Base-by-base conservation (phyloP, 2,797 vertebrate species). In the Scyliorhinus canicula region DNA sequence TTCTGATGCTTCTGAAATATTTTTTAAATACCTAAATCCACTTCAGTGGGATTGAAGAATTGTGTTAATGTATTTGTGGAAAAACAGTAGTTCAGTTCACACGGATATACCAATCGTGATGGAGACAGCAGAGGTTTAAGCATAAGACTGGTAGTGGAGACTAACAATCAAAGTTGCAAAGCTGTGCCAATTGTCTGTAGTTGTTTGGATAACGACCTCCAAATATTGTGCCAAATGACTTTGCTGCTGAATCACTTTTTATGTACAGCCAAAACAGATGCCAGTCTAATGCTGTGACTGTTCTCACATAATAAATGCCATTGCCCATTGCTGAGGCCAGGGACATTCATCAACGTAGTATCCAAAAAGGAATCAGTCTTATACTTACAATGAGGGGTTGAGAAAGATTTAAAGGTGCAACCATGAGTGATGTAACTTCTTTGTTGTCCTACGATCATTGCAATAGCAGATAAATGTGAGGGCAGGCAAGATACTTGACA, bases 171-270 rank as follows among this genome's bases (percentile, higher is more conserved):
- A 40, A 16, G 44, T 93, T 71, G 16, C 47, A 94, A 14, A 74
- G 21, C 16, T 9, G 93, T 12, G 67, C 93, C 28, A 94, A 71
- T 55, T 28, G 12, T 55, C 67, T 74, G 67, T 55, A 74, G 67
- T 94, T 74, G 7, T 65, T 94, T 71, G 67, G 67, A 74, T 52
- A 50, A 52, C 31, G 44, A 71, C 55, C 31, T 71, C 47, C 7
- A 94, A 35, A 52, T 94, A 55, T 69, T 94, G 65, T 50, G 93
- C 44, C 88, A 91, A 91, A 63, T 65, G 60, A 9, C 60, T 91
- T 91, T 91, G 88, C 35, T 91, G 57, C 35, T 91, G 57, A 65
- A 63, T 63, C 57, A 44, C 35, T 63, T 91, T 91, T 63, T 40
- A 52, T 71, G 67, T 71, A 71, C 28, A 74, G 67, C 67, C 50